Conservation (phyloP, 2,797 vertebrate species). For the Myotis planiceps region DNA sequence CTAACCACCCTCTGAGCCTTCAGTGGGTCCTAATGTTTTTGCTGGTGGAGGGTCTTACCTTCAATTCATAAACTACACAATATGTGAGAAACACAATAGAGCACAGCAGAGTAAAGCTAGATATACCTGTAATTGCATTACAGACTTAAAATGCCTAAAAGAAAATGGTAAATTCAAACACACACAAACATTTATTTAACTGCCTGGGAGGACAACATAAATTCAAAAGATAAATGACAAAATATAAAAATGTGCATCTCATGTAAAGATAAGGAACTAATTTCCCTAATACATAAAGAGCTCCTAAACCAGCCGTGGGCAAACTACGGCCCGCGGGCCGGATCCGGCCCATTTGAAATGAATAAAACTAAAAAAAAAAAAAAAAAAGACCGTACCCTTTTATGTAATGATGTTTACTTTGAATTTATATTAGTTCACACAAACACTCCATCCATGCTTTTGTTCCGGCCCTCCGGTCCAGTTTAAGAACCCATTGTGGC, state of each 20-base stretch:
- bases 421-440: no score
- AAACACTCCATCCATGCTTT: no score
- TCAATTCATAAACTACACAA: not conserved
- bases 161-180: not conserved
- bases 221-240: conserved; percentile 18
- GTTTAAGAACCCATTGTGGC: no score
- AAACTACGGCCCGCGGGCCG: no score
- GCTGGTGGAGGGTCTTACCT: not conserved
- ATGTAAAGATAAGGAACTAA: not conserved
- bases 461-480: no score
- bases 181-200: conserved; percentile 21
- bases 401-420: no score
- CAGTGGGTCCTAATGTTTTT: not conserved
- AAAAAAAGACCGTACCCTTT: no score
- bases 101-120: not conserved
- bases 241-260: not conserved
- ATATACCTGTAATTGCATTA: not conserved
- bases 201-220: not conserved
- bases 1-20: not conserved
- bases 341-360: no score
- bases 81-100: not conserved
- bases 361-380: no score
- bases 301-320: not conserved
- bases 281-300: not conserved
- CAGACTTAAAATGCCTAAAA: conserved; percentile 2